Evolutionary conservation across 2,888 invertebrate species (phyloP).

Genomic region (Drosophila robusta): DNA sequence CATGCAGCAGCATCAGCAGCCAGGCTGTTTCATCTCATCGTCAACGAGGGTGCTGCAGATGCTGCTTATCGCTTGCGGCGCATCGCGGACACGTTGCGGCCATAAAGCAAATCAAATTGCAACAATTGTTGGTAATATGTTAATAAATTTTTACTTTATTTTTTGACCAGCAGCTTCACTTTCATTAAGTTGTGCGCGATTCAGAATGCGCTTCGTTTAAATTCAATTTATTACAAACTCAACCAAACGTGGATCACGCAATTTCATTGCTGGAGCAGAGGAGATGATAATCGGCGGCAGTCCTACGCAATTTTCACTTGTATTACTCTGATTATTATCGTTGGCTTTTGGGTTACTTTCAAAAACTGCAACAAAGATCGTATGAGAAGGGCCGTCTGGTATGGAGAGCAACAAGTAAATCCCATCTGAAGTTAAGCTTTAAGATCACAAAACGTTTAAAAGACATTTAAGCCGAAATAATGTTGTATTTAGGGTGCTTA

Average conservation of each 20-base stretch:
- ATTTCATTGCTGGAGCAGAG: conserved; percentile 17
- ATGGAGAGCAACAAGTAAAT: background rate
- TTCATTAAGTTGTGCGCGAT: conserved; percentile 64
- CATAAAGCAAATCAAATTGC: conserved; percentile 81
- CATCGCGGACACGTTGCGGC: conserved; percentile 68
- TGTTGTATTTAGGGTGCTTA: background rate
- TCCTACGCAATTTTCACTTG: conserved; percentile 52
- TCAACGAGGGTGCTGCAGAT: conserved; percentile 38
- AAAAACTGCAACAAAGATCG: conserved; percentile 2
- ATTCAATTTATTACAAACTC: conserved; percentile 58
- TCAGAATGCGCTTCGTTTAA: conserved; percentile 62
- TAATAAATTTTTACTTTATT: conserved; percentile 65
- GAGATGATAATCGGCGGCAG: conserved; percentile 27
- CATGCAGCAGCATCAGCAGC: conserved; percentile 21
- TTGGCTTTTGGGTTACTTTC: conserved; percentile 21
- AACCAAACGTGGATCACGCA: conserved; percentile 23
- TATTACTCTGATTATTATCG: conserved; percentile 45
- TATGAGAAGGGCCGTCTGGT: background rate
- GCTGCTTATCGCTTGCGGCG: conserved; percentile 68
- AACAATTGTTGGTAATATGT: conserved; percentile 81
- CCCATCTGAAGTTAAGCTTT: background rate
- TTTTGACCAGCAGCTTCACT: conserved; percentile 56
- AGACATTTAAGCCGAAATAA: background rate
- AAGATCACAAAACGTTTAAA: background rate
- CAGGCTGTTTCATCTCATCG: conserved; percentile 32